A percentile compares a stretch with the other conserved stretches of the same genome.
Evolutionary conservation across 2,797 vertebrate species (phyloP).

Genomic region (Furcifer pardalis): DNA sequence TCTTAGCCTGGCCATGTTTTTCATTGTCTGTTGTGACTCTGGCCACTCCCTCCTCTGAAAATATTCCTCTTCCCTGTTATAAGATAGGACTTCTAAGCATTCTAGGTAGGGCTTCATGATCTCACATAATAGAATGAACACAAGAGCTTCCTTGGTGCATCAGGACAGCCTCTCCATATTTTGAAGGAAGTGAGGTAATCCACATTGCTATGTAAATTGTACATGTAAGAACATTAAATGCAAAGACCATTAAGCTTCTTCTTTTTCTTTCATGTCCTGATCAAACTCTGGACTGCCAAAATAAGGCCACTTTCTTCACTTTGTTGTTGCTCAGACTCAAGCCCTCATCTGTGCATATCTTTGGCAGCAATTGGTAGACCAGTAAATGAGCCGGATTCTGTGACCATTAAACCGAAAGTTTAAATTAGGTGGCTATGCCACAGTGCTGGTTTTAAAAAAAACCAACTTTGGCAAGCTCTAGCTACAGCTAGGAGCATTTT

Average conservation of each 20-base stretch:
- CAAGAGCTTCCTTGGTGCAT: not conserved
- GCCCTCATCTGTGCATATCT: too few species aligned
- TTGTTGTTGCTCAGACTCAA: too few species aligned
- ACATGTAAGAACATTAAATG: not conserved
- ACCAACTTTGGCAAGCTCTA: not conserved
- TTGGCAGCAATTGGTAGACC: too few species aligned
- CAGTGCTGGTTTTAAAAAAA: too few species aligned
- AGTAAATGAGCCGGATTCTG: too few species aligned
- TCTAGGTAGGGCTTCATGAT: not conserved
- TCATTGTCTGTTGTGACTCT: not conserved
- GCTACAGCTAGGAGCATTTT: not conserved
- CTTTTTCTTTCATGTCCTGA: too few species aligned
- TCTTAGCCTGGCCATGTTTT: not conserved
- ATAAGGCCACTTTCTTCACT: too few species aligned
- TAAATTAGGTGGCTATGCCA: not conserved
- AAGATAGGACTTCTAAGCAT: too few species aligned
- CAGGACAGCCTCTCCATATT: not conserved
- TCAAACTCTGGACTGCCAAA: too few species aligned
- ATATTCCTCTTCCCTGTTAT: too few species aligned
- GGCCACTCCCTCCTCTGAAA: not conserved
- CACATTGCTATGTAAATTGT: not conserved
- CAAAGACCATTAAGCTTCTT: too few species aligned
- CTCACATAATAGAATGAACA: not conserved
- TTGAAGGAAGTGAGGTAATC: not conserved
- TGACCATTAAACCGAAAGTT: not conserved